phyloP scores from a whole-genome alignment of 2,888 invertebrate species.

The Alsophila aescularia region DNA sequence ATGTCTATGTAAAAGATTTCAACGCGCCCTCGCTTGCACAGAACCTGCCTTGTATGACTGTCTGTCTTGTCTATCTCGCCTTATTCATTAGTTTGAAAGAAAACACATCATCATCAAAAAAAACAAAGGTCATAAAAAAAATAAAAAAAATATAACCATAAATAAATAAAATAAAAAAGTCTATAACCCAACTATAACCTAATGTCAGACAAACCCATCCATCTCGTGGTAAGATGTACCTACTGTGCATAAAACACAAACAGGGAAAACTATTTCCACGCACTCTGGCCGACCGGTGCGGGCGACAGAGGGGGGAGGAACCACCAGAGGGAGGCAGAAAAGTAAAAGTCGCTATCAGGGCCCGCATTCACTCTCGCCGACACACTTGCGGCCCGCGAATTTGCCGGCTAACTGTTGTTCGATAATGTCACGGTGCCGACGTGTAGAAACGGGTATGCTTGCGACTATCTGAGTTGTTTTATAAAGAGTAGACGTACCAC shows the following conservation, averaged over 20 bases:
- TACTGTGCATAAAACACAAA: neutral
- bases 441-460: neutral
- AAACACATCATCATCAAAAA: no score
- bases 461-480: neutral
- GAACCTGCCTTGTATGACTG: no score
- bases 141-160: no score
- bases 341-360: conserved; percentile 80
- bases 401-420: conserved; percentile 32
- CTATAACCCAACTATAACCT: neutral
- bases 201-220: neutral
- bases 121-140: no score
- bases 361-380: conserved; percentile 73
- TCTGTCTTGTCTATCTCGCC: no score
- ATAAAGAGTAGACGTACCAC: neutral
- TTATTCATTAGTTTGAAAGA: no score
- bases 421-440: conserved; percentile 26
- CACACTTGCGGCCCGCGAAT: conserved; percentile 50
- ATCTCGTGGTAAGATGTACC: neutral
- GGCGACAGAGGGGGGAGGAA: conserved; percentile 23
- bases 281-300: neutral
- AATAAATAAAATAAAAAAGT: no score
- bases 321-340: conserved; percentile 50
- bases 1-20: neutral
- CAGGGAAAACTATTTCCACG: conserved; percentile 23
- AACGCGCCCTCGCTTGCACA: neutral